phyloP scores from a whole-genome alignment of 2,113 vertebrate species.

The Ctenodactylus gundi region DNA sequence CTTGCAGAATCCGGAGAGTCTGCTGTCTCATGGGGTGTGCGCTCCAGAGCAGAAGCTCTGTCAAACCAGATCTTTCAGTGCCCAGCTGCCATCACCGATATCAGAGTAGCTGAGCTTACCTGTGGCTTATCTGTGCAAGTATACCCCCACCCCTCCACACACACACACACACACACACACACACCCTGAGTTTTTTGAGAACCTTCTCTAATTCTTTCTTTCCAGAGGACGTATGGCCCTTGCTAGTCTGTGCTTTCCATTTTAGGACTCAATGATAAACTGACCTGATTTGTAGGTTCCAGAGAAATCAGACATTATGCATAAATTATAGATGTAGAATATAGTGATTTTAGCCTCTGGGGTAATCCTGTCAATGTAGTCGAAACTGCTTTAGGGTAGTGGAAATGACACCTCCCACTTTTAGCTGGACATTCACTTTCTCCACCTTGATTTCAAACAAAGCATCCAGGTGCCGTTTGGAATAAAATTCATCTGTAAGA shows the following conservation, averaged over 20 bases:
- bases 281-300: background rate
- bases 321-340: background rate
- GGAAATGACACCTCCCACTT: background rate
- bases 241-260: background rate
- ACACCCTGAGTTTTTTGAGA: background rate
- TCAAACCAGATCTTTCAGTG: background rate
- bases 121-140: rapidly evolving
- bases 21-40: background rate
- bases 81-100: background rate
- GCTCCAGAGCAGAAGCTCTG: background rate
- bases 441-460: background rate
- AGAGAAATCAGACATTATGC: background rate
- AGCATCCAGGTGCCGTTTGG: background rate
- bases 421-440: background rate
- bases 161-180: too few species aligned
- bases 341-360: background rate
- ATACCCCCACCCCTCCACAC: too few species aligned
- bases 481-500: background rate
- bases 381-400: background rate
- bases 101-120: background rate
- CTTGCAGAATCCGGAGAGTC: background rate
- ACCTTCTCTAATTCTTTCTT: background rate
- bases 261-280: background rate
- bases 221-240: background rate
- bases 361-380: background rate